These are phyloP conservation scores for Hyperoplus lanceolatus DNA, from an alignment of 2,797 vertebrate genomes.

Conservation along the genomic window DNA sequence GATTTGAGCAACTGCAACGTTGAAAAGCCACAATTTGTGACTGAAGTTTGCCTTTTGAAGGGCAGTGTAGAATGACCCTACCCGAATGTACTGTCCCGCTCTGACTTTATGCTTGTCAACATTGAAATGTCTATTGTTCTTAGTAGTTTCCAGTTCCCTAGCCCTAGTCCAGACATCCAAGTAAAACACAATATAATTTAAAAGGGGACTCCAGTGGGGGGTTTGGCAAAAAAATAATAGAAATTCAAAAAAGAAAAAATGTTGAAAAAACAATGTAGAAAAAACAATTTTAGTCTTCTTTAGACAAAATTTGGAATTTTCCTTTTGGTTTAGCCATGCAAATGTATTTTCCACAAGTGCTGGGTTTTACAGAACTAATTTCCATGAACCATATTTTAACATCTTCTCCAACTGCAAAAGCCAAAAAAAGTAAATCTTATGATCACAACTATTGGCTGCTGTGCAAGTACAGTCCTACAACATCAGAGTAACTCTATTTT, in stretches of 20 bases:
- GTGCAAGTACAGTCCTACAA: not conserved
- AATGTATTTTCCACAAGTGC: too few species aligned
- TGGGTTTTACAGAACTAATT: too few species aligned
- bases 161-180: not conserved
- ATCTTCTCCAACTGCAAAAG: not conserved
- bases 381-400: not conserved
- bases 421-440: not conserved
- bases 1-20: too few species aligned
- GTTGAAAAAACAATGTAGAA: too few species aligned
- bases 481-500: not conserved
- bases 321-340: not conserved
- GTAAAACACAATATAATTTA: not conserved
- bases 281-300: not conserved
- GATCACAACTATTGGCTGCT: conserved; percentile 4
- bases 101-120: not conserved
- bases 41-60: not conserved
- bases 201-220: not conserved
- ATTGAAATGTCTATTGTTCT: not conserved
- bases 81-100: not conserved
- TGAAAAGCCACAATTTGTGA: not conserved
- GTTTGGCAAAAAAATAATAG: not conserved
- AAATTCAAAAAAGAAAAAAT: not conserved
- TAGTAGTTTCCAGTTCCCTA: not conserved
- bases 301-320: not conserved
- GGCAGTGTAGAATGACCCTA: not conserved